Percentiles rank a stretch among this genome's conserved stretches.
Conservation (phyloP, 2,888 invertebrate species). For the Drosophila nigricruria region DNA sequence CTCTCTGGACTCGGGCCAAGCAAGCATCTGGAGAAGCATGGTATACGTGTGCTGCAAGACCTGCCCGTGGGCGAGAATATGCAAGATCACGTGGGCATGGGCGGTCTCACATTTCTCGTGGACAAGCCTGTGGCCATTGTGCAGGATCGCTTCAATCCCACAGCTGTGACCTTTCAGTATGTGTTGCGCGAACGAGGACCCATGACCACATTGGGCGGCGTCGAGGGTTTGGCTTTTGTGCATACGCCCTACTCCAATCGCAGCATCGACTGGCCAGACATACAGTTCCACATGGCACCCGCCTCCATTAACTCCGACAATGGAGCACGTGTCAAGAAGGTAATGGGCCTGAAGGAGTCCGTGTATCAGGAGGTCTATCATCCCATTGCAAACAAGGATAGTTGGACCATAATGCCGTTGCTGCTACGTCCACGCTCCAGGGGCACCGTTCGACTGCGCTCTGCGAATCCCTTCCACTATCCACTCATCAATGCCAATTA, state of each 20-base stretch:
- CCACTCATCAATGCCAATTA: slow-evolving; percentile 97
- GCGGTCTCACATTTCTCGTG: slow-evolving; percentile 88
- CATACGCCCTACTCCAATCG: slow-evolving; percentile 93
- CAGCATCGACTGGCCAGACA: slow-evolving; percentile 93
- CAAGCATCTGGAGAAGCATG: slow-evolving; percentile 89
- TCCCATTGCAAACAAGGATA: slow-evolving; percentile 90
- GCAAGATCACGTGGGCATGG: slow-evolving; percentile 95
- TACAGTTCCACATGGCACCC: slow-evolving; percentile 97
- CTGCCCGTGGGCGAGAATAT: slow-evolving; percentile 92
- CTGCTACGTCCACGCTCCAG: slow-evolving; percentile 92
- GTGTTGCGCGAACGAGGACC: slow-evolving; percentile 92
- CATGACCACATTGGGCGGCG: slow-evolving; percentile 94
- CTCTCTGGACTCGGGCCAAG: slow-evolving; percentile 93
- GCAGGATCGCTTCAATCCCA: slow-evolving; percentile 91
- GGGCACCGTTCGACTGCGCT: slow-evolving; percentile 91
- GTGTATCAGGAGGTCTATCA: slow-evolving; percentile 92
- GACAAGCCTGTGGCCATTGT: slow-evolving; percentile 94
- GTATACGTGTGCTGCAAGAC: slow-evolving; percentile 91
- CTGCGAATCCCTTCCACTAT: slow-evolving; percentile 93
- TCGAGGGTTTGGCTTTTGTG: slow-evolving; percentile 95
- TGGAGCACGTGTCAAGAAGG: slow-evolving; percentile 90
- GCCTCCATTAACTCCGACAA: slow-evolving; percentile 94
- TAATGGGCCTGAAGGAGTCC: slow-evolving; percentile 92
- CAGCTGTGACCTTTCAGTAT: slow-evolving; percentile 92
- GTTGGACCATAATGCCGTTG: slow-evolving; percentile 94